A percentile compares a stretch with the other conserved stretches of the same genome.
These are phyloP conservation scores for Scomber colias DNA, from an alignment of 2,113 vertebrate genomes.

Conservation along the genomic window DNA sequence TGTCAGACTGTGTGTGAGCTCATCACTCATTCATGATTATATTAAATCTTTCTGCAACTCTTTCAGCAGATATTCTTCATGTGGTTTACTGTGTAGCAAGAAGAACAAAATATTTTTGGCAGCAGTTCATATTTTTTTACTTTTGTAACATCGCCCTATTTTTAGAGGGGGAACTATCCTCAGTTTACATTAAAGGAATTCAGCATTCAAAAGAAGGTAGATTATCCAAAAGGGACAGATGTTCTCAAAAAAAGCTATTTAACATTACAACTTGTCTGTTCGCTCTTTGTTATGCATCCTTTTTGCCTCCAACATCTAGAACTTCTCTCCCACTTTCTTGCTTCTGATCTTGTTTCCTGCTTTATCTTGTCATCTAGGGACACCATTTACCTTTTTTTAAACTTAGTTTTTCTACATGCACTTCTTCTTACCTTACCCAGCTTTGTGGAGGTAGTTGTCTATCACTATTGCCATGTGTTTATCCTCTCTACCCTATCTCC, in stretches of 20 bases:
- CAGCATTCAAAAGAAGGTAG: background rate
- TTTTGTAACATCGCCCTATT: background rate
- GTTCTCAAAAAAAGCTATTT: constrained; percentile 12
- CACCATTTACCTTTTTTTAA: background rate
- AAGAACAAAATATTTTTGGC: constrained; percentile 9
- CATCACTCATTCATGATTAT: constrained; percentile 5
- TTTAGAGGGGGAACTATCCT: constrained; percentile 12
- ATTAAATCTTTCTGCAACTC: constrained; percentile 12
- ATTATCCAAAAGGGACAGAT: constrained; percentile 20
- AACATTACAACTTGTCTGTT: constrained; percentile 17
- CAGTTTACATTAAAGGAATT: background rate
- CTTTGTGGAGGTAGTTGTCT: background rate
- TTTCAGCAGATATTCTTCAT: constrained; percentile 18
- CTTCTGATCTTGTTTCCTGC: background rate
- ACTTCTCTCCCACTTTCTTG: background rate
- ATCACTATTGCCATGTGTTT: background rate
- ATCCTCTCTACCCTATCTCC: background rate
- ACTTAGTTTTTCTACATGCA: background rate
- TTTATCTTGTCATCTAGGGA: background rate
- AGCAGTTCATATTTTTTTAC: background rate
- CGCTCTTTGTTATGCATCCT: background rate
- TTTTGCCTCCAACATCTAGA: background rate
- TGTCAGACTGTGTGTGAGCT: too few species aligned
- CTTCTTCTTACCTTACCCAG: background rate
- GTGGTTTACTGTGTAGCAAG: constrained; percentile 12